phyloP scores from a whole-genome alignment of 2,888 invertebrate genomes.

The Epirrhoe tristata region DNA sequence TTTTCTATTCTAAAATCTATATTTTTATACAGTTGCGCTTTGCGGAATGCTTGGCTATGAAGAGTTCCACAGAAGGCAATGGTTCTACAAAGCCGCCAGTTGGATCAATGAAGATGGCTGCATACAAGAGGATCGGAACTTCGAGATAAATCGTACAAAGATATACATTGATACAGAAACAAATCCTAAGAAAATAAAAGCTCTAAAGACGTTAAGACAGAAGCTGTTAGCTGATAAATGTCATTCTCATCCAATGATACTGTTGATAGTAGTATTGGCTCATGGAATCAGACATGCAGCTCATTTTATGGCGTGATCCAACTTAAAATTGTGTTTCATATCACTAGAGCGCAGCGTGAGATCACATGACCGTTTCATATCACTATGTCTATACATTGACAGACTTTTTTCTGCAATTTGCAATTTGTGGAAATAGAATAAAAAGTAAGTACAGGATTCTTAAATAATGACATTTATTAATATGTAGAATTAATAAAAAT shows the following conservation, averaged over 20 bases:
- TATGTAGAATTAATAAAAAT: slow-evolving; percentile 24
- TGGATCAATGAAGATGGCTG: slow-evolving; percentile 56
- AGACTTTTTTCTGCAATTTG: no score
- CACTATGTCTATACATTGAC: no score
- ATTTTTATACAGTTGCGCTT: slow-evolving; percentile 42
- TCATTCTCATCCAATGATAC: slow-evolving; percentile 10
- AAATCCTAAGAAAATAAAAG: slow-evolving; percentile 5
- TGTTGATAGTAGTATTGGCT: not conserved
- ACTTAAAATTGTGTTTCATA: no score
- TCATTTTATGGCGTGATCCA: slow-evolving; percentile 9
- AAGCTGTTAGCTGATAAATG: slow-evolving; percentile 11
- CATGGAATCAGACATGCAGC: slow-evolving; percentile 18
- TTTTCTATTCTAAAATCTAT: no score
- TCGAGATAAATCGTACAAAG: slow-evolving; percentile 26
- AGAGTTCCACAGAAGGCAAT: slow-evolving; percentile 46
- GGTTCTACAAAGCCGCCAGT: slow-evolving; percentile 48
- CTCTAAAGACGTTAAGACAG: not conserved
- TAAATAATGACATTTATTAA: slow-evolving; percentile 37
- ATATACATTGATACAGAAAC: slow-evolving; percentile 10
- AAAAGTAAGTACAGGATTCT: not conserved
- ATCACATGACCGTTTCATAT: no score
- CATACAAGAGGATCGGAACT: slow-evolving; percentile 49
- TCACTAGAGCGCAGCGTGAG: no score
- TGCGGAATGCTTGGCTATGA: slow-evolving; percentile 49
- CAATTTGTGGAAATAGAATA: not conserved